Evolutionary conservation across 2,888 invertebrate species (phyloP), one percentile per base, ranked within the genome.

Genomic region (Aporophyla nigra): DNA sequence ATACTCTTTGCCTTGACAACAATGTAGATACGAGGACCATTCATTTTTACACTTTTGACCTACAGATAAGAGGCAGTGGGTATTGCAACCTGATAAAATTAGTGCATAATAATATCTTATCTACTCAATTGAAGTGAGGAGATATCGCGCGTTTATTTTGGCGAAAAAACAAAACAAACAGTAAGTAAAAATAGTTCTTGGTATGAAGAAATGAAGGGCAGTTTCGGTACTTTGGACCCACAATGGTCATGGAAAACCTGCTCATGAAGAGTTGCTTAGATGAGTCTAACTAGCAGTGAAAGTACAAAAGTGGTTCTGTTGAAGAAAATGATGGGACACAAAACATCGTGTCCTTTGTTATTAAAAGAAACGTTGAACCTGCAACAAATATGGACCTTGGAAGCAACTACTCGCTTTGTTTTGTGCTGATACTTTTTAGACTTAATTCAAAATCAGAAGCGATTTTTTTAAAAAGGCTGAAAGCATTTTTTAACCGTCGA

Each of bases 11-110:
- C 33, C 66, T 24, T 54, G 33, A 66, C 62, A 56, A 80, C 68
- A 66, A 67, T 82, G 61, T 74, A 56, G 74, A 80, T 80, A 74
- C 14, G 61, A 43, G 56, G 75, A 61, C 49, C 81, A 56, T 7
- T 7, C 7, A 71, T 56, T 84, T 53, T 66, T 14, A 51, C 53
- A 65, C 21, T 69, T 87, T 90, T 91, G 92, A 92, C 91, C 92
- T 92, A 90, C 80, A 83, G 88, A 90, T 88, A 86, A 72, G 63
- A 40, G 68, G 71, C 70, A 80, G 84, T 88, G 85, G 80, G 85
- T 71, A 86, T 86, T 84, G 76, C 67, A 66, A 65, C 49, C 49
- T 71, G 84, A 87, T 86, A 81, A 77, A 76, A 83, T 54, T 27
- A 33, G 58, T 81, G 68, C 81, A 75, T 71, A 62, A 51, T 51